Evolutionary conservation across 2,113 vertebrate species (phyloP), one percentile per base, ranked within the genome.

Genomic region (Sylvia atricapilla): DNA sequence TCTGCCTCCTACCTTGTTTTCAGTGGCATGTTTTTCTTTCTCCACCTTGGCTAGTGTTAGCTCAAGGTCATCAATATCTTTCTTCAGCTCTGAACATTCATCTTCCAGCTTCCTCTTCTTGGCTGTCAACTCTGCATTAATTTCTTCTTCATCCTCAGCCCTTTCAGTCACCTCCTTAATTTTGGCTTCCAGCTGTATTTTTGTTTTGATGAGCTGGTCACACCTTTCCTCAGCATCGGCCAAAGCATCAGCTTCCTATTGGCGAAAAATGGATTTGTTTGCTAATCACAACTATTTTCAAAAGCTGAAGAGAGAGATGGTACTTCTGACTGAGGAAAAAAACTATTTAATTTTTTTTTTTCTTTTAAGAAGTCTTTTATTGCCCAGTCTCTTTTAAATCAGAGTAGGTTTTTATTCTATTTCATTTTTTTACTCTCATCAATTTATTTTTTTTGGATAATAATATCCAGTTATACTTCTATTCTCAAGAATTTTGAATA

Each of bases 181-280:
- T 95, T 98, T 99, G 30, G 98, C 98, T 80, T 99, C 98, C 4
- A 99, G 95, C 15, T 98, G 95, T 66, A 98, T 98, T 98, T 99
- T 99, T 52, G 96, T 98, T 98, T 98, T 99, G 44, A 99, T 98
- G 35, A 99, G 87, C 43, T 98, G 98, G 78, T 99, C 98, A 23
- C 98, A 99, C 9, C 70, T 58, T 74, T 76, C 77, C 63, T 67
- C 98, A n/a, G 98, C 98, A 94, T 99, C 98, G 67, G 98, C 97
- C 19, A 99, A 97, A 30, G 95, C 96, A 69, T 90, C 91, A 1
- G 92, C 92, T 91, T 94, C 93, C 83, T 91, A 3, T 41, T 47
- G 43, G 7, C 47, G 21, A 67, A 53, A 63, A 3, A 53, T 14
- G 6, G 11, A 27, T 67, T 46, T 37, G 0, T 43, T 84, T 44